Evolutionary conservation across 2,888 invertebrate genomes (phyloP), one percentile per base, ranked within the genome.

Genomic region (Cataglyphis livida): DNA sequence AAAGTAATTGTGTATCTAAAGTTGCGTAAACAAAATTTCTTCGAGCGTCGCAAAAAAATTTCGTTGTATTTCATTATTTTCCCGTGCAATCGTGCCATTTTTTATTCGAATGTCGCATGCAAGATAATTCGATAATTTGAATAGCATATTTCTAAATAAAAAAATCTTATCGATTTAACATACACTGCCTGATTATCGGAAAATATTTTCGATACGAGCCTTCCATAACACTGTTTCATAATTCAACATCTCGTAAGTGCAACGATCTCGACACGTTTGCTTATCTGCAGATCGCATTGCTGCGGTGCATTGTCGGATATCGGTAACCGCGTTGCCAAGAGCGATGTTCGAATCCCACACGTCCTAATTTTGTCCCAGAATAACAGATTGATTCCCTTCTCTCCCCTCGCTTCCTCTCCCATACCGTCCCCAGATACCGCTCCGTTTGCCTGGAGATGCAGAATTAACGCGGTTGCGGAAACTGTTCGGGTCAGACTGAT

Each of bases 401-500:
- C 25, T 9, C 32, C 18, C n/a, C 28, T 35, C 48, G 25, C 10
- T 32, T 15, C 10, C 35, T 18, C 57, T 61, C 44, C 32, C 38
- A 6, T 25, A 25, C 12, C n/a, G 7, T 10, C n/a, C 15, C n/a
- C 7, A 51, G 18, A 21, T 81, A 15, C 28, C 3, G 7, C n/a
- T 51, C 48, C 54, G 38, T 54, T 54, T 54, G 48, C 70, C 64
- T 38, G 54, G 73, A 81, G 81, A 73, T 65, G 28, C 75, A 51
- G 48, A 65, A 15, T 48, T 73, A 73, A 66, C 81, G 62, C 65
- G 35, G 65, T 76, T 81, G 74, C 62, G 71, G 82, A 85, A 87
- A 83, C 83, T 88, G 83, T 79, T 85, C 78, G 65, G 82, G 82
- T 74, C 79, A 79, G 82, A 54, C 78, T 70, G 32, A 32, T 81